phyloP scores from a whole-genome alignment of 2,113 vertebrate genomes.

The Corapipo altera region DNA sequence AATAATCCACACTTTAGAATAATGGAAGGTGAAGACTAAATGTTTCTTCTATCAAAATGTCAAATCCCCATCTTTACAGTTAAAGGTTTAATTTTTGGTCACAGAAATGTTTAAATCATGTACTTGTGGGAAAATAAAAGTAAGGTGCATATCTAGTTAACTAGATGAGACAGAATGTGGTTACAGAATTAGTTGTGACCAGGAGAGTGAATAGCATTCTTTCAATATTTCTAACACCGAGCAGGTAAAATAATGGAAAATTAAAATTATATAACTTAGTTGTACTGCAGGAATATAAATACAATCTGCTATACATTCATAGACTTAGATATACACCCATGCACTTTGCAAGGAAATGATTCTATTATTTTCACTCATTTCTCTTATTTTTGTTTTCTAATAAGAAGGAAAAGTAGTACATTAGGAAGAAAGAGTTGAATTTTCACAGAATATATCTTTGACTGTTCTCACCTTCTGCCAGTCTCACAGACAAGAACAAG shows the following conservation, averaged over 20 bases:
- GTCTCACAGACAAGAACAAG: conserved; percentile 28
- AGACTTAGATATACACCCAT: background rate
- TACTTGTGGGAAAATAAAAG: background rate
- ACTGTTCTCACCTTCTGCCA: conserved; percentile 26
- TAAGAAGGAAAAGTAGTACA: background rate
- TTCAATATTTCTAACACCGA: background rate
- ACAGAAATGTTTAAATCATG: background rate
- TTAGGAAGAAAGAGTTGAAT: background rate
- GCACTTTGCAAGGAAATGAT: background rate
- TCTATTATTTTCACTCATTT: background rate
- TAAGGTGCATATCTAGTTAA: background rate
- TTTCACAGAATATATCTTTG: conserved; percentile 1
- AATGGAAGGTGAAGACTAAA: background rate
- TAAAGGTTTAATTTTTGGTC: background rate
- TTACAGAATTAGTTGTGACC: background rate
- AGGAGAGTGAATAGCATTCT: background rate
- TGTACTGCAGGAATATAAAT: background rate
- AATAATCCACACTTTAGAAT: background rate
- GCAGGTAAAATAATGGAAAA: background rate
- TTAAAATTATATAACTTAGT: background rate
- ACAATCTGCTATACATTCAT: background rate
- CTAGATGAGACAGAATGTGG: background rate
- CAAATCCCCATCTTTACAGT: background rate
- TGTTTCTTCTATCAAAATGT: background rate
- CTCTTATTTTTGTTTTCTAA: background rate